A percentile compares a stretch with the other conserved stretches of the same genome.
phyloP scores from a whole-genome alignment of 2,888 invertebrate species.

The Atherix ibis region DNA sequence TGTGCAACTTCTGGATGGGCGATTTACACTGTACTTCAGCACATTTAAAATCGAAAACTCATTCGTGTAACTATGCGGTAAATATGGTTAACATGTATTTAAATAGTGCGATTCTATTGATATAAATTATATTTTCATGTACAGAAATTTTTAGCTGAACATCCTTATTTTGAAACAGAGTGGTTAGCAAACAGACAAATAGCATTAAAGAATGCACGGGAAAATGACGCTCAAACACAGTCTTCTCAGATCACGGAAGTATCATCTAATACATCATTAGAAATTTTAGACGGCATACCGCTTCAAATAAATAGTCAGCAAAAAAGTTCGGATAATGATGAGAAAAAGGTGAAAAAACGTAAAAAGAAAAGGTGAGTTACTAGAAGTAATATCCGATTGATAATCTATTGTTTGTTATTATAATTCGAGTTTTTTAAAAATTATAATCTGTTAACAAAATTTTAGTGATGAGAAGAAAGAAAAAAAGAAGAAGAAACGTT shows the following conservation, averaged over 20 bases:
- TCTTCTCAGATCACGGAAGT: slow-evolving; percentile 20
- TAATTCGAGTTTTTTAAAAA: slow-evolving; percentile 1
- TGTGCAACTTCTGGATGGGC: slow-evolving; percentile 77
- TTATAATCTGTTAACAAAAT: neutral
- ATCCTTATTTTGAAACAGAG: slow-evolving; percentile 76
- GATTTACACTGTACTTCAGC: slow-evolving; percentile 77
- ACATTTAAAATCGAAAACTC: slow-evolving; percentile 64
- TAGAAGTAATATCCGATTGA: slow-evolving; percentile 11
- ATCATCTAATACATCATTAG: slow-evolving; percentile 16
- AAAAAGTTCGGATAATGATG: slow-evolving; percentile 15
- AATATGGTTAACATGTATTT: slow-evolving; percentile 25
- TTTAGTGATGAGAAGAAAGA: slow-evolving; percentile 27
- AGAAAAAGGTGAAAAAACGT: slow-evolving; percentile 36
- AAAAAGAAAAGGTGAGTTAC: slow-evolving; percentile 41
- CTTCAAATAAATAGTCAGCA: slow-evolving; percentile 11
- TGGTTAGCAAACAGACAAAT: slow-evolving; percentile 71
- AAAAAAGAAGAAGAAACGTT: slow-evolving; percentile 37
- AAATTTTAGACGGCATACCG: slow-evolving; percentile 13
- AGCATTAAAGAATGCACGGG: slow-evolving; percentile 38
- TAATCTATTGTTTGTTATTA: slow-evolving; percentile 3
- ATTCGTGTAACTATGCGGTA: slow-evolving; percentile 68
- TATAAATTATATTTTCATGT: slow-evolving; percentile 14
- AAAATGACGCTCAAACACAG: slow-evolving; percentile 19
- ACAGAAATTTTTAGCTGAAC: slow-evolving; percentile 66
- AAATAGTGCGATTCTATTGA: neutral